Base-by-base conservation (phyloP, 2,888 invertebrate species). In the Acronicta aceris region DNA sequence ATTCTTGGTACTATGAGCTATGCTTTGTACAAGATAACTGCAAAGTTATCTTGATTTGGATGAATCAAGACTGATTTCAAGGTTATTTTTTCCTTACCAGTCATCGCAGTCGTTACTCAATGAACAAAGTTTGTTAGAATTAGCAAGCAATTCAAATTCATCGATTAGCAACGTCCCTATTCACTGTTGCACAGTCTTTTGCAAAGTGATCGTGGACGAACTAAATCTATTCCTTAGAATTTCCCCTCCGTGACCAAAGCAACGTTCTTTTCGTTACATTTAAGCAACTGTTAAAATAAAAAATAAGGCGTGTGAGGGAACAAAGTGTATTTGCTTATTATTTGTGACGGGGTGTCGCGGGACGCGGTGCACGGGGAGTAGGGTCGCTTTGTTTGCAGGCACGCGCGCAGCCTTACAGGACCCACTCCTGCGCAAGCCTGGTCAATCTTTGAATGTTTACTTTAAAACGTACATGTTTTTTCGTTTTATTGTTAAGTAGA, bases 291-390 rank as follows among this genome's bases (percentile, higher is more conserved):
- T 80, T 81, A 82, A 76, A 79, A 86, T 86, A 85, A 81, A 85
- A 84, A 85, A 84, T 74, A 77, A 77, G 81, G 64, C 73, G 64
- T 78, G 71, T 76, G 75, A 77, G 75, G 82, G 84, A 84, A 86
- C 85, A 85, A 85, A 86, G 87, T 87, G 84, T 88, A 82, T 90
- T 90, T 88, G 84, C 88, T 86, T 89, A 84, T 85, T 88, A 83
- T 85, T 86, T 84, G 86, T 82, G 86, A 80, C 64, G 71, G 70
- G 67, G 65, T 61, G 78, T 58, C 30, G 61, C 63, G 74, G 77
- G 64, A 65, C 53, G 64, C 46, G 74, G 59, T 17, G 74, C 25
- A 52, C 57, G 77, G 68, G 81, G 73, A 53, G 65, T 47, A 66
- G 61, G 66, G 57, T 73, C 71, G 80, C 89, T 89, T 90, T 91